These are phyloP conservation scores for Eupeodes corollae DNA, from an alignment of 1,140 invertebrate genomes.

Conservation along the genomic window DNA sequence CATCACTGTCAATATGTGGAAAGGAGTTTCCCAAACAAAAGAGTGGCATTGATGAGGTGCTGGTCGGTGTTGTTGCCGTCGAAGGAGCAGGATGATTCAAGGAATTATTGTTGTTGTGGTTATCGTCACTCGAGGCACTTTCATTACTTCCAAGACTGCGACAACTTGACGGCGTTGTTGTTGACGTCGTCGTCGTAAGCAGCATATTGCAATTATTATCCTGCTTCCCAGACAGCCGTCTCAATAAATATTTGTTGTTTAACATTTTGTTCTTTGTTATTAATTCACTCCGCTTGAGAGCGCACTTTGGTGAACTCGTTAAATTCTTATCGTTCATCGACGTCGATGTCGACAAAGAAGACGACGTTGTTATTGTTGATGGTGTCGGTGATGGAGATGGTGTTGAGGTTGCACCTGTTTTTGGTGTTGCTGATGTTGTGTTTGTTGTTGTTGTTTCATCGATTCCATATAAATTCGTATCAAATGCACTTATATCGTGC, in stretches of 20 bases:
- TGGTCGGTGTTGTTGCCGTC: constrained; percentile 1
- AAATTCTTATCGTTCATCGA: background rate
- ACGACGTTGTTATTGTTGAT: constrained; percentile 9
- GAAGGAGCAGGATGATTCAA: constrained; percentile 13
- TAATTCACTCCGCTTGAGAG: constrained; percentile 33
- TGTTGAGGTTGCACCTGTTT: constrained; percentile 3
- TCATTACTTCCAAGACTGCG: constrained; percentile 15
- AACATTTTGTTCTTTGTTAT: constrained; percentile 38
- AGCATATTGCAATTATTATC: constrained; percentile 13
- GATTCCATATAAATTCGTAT: constrained; percentile 1
- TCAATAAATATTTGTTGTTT: constrained; percentile 34
- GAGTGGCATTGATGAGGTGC: constrained; percentile 36
- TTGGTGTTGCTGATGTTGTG: constrained; percentile 12
- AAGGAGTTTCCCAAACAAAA: constrained; percentile 57
- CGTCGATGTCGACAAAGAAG: background rate
- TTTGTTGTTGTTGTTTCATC: constrained; percentile 8
- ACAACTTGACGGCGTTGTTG: constrained; percentile 28
- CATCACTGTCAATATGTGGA: constrained; percentile 59
- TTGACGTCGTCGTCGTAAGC: background rate
- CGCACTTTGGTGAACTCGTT: constrained; percentile 32
- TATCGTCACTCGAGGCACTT: constrained; percentile 8
- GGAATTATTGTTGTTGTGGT: constrained; percentile 9
- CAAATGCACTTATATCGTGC: background rate
- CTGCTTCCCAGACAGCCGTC: constrained; percentile 32
- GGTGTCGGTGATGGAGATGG: background rate